Conservation (phyloP, 92 coral and sea anemone species). For the Siderastrea siderea region DNA sequence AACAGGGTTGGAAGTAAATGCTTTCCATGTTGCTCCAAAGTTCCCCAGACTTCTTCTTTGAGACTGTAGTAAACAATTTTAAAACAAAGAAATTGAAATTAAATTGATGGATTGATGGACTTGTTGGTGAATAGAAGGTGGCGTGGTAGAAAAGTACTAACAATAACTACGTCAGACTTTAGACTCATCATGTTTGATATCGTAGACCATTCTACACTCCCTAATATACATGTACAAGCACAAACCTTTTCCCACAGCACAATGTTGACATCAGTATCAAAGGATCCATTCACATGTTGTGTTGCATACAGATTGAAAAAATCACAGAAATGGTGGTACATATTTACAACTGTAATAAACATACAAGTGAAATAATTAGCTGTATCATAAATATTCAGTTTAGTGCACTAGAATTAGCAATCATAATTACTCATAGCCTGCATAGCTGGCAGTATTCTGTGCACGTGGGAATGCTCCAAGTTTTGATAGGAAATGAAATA, state of each 20-base stretch:
- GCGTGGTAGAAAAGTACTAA: too few relatives aligned
- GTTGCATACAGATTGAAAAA: constrained; percentile 96
- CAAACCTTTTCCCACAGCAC: constrained; percentile 97
- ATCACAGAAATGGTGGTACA: constrained; percentile 99
- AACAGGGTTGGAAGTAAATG: constrained; percentile 83
- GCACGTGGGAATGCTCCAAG: too few relatives aligned
- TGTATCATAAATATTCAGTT: too few relatives aligned
- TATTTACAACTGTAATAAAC: constrained; percentile 83
- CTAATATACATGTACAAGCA: not conserved
- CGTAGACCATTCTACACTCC: too few relatives aligned
- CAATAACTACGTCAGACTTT: too few relatives aligned
- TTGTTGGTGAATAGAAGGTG: too few relatives aligned
- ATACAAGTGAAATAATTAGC: not conserved
- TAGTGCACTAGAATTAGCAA: not conserved
- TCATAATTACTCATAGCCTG: too few relatives aligned
- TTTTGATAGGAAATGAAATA: too few relatives aligned
- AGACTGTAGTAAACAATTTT: constrained; percentile 45
- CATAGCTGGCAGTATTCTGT: not conserved
- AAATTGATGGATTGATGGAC: too few relatives aligned
- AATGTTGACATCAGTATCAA: constrained; percentile 87
- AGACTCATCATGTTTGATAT: too few relatives aligned
- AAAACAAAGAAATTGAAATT: not conserved
- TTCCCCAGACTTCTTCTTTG: constrained; percentile 91
- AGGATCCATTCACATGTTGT: constrained; percentile 96
- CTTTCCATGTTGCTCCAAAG: constrained; percentile 96